Evolutionary conservation across 2,797 vertebrate genomes (phyloP), one percentile per base, ranked within the genome.

Genomic region (Phylloscopus collybita): DNA sequence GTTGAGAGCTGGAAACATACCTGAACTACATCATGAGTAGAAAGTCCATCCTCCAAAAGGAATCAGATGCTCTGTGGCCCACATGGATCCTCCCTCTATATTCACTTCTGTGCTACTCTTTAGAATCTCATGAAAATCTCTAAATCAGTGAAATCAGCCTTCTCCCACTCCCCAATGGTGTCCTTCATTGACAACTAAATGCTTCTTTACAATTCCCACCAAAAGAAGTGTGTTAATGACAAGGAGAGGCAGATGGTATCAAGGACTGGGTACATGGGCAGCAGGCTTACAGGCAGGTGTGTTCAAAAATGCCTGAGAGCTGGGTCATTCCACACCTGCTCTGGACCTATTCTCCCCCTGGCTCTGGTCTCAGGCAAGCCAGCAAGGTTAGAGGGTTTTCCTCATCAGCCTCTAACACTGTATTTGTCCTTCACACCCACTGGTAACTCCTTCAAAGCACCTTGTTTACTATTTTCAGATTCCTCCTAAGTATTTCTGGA

Each of bases 61-160:
- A 69, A 88, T 49, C 5, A 45, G 17, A 29, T 44, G 42, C 23
- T 74, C 53, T 38, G 51, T n/a, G 73, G n/a, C 13, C 21, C 8
- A 3, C 0, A 0, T 34, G 34, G 32, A 60, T 36, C n/a, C 6
- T 88, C 11, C 29, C 34, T 16, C 1, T 56, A 29, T 23, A 70
- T 49, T 70, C 32, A 36, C 9, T 75, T 56, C 53, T 1, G 16
- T 3, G 14, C 29, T 44, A 25, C 9, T 42, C 20, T 17, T 38
- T 25, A 38, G 59, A 78, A 44, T 70, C 36, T 76, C 20, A 42
- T 18, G 34, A 38, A 56, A 60, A 64, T 85, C 13, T 61, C 38
- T 14, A 74, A 83, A 29, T 60, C 15, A 8, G 2, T 36, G 4
- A 65, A 53, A 87, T 25, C 25, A 36, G 14, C 13, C 25, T 67